phyloP scores from a whole-genome alignment of 37 sponge, comb jelly and placozoan species.

The Axinella damicornis region DNA sequence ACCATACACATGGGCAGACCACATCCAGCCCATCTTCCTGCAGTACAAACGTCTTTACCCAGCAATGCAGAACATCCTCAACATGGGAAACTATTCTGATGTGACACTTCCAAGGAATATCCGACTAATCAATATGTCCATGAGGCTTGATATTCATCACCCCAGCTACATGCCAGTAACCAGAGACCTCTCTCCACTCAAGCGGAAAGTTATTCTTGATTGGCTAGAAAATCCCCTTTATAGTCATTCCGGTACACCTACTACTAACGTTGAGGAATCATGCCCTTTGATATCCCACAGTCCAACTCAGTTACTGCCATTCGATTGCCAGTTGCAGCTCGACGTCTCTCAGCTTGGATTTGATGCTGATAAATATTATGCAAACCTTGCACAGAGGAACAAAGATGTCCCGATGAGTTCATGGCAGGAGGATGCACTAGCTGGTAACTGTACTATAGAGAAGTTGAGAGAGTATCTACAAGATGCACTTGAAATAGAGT shows the following conservation, averaged over 20 bases:
- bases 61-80: constrained; percentile 43
- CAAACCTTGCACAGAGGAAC: too few species aligned
- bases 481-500: constrained; percentile 30
- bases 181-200: constrained; percentile 33
- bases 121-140: constrained; percentile 1
- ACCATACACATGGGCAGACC: constrained; percentile 46
- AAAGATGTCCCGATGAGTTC: too few species aligned
- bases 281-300: too few species aligned
- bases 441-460: background rate
- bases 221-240: constrained; percentile 42
- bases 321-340: too few species aligned
- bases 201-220: constrained; percentile 14
- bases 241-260: background rate
- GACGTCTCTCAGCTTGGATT: too few species aligned
- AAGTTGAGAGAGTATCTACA: constrained; percentile 16
- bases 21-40: constrained; percentile 42
- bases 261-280: too few species aligned
- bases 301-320: too few species aligned
- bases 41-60: constrained; percentile 43
- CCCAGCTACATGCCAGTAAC: constrained; percentile 79
- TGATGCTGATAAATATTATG: too few species aligned
- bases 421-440: too few species aligned
- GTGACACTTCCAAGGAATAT: constrained; percentile 32
- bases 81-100: constrained; percentile 35
- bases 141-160: too few species aligned